A percentile compares a stretch with the other conserved stretches of the same genome.
These are phyloP conservation scores for Sussaba pulchella DNA, from an alignment of 2,888 invertebrate species.

Conservation along the genomic window DNA sequence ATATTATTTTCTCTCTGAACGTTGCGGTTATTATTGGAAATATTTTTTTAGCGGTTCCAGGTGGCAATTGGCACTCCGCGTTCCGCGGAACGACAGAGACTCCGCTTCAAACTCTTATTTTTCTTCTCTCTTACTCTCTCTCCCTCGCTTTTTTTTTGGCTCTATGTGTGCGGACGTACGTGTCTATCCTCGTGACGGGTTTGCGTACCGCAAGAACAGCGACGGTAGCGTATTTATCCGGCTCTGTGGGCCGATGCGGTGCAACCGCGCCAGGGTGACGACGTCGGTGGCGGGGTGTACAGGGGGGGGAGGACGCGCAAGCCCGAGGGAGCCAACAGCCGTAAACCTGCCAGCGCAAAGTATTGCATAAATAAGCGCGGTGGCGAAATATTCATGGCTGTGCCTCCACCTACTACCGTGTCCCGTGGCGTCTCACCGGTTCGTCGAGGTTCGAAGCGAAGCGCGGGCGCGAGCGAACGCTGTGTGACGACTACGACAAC, in stretches of 20 bases:
- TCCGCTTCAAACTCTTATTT: too few species aligned
- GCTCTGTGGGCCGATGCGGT: constrained; percentile 49
- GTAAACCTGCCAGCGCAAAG: constrained; percentile 84
- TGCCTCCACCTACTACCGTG: constrained; percentile 69
- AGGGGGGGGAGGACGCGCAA: constrained; percentile 26
- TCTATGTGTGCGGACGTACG: constrained; percentile 20
- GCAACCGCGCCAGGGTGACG: constrained; percentile 27
- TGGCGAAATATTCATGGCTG: constrained; percentile 84
- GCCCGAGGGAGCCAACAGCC: constrained; percentile 76
- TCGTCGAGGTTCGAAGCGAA: constrained; percentile 71
- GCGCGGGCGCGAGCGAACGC: constrained; percentile 10
- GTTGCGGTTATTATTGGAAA: constrained; percentile 19
- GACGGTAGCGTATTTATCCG: constrained; percentile 68
- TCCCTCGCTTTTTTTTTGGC: too few species aligned
- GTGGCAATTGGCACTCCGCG: too few species aligned
- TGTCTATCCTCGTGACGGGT: constrained; percentile 28
- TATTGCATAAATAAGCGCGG: constrained; percentile 84
- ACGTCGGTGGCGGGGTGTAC: constrained; percentile 19
- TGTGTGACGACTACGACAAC: constrained; percentile 43
- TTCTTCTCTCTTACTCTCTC: background rate
- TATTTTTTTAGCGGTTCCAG: constrained; percentile 24
- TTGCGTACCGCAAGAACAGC: constrained; percentile 53
- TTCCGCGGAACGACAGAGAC: too few species aligned
- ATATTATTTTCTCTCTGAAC: background rate
- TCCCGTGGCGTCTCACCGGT: constrained; percentile 71